A percentile compares a stretch with the other conserved stretches of the same genome.
phyloP scores from a whole-genome alignment of 2,113 vertebrate genomes.

The Hepsetus odoe region DNA sequence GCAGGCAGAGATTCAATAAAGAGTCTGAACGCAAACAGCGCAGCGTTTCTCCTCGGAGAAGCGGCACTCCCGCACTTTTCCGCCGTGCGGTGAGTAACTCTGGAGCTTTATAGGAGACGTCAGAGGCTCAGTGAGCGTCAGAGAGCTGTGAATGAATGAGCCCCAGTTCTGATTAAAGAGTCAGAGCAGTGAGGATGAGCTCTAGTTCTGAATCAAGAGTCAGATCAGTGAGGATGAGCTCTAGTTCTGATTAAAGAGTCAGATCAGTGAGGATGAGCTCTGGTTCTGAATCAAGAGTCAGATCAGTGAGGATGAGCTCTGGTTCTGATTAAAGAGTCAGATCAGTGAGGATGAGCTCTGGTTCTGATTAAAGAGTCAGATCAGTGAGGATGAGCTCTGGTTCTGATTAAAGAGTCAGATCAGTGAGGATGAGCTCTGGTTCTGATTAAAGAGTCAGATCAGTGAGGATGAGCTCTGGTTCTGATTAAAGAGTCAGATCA shows the following conservation, averaged over 20 bases:
- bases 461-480: conserved; percentile 65
- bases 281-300: too few relatives aligned
- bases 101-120: conserved; percentile 82
- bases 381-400: conserved; percentile 61
- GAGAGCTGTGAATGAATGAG: conserved; percentile 67
- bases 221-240: conserved; percentile 63
- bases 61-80: conserved; percentile 37
- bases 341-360: conserved; percentile 52
- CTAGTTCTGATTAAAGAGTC: conserved; percentile 67
- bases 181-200: conserved; percentile 53
- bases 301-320: conserved; percentile 60
- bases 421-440: conserved; percentile 53
- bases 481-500: conserved; percentile 63
- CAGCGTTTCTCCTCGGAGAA: conserved; percentile 5
- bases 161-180: conserved; percentile 66
- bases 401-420: conserved; percentile 66
- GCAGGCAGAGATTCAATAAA: conserved; percentile 25
- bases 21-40: conserved; percentile 32
- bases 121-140: conserved; percentile 86
- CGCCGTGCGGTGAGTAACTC: conserved; percentile 50
- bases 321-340: conserved; percentile 67
- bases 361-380: too few relatives aligned
- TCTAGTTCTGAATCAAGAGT: conserved; percentile 68
- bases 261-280: conserved; percentile 52
- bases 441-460: too few relatives aligned